Evolutionary conservation across 1,140 invertebrate species (phyloP), one percentile per base, ranked within the genome.

Genomic region (Chironomus tepperi): DNA sequence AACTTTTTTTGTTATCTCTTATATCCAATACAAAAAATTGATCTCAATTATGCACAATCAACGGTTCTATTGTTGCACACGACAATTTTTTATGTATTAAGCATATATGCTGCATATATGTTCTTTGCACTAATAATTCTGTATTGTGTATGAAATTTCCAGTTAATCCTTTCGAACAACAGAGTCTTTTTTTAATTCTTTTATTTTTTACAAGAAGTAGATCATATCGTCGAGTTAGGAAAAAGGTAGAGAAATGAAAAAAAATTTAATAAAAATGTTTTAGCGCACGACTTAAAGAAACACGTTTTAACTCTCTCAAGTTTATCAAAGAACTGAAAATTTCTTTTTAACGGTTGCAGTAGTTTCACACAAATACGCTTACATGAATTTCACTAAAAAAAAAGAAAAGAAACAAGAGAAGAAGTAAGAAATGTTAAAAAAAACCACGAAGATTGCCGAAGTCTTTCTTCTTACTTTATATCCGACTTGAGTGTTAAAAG

Each of bases 301-400:
- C 9, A 18, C 65, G 65, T 70, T 16, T 70, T 70, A 18, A 70
- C 16, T 18, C 65, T 9, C 18, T 21, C 16, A 70, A 18, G 65
- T 70, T 70, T 70, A 70, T 70, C 65, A 21, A 70, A 70, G 65
- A 70, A 70, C 65, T 70, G 65, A 70, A 18, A 70, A 21, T 70
- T 57, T 57, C 47, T 57, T 57, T 57, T 57, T 57, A n/a, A 5
- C 12, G n/a, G 47, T 57, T 57, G 47, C 47, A 57, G 47, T 57
- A n/a, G 47, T 12, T n/a, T 57, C 47, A 57, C 12, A 57, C 47
- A 57, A 12, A n/a, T 15, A 34, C 24, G 24, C 24, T 34, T 34
- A 34, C 24, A 34, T 34, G 24, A 34, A 34, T 34, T 34, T 34
- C 24, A 57, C 47, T n/a, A n/a, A n/a, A n/a, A n/a, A n/a, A n/a